Evolutionary conservation across 2,888 invertebrate genomes (phyloP).

Genomic region (Orthonevra nobilis): DNA sequence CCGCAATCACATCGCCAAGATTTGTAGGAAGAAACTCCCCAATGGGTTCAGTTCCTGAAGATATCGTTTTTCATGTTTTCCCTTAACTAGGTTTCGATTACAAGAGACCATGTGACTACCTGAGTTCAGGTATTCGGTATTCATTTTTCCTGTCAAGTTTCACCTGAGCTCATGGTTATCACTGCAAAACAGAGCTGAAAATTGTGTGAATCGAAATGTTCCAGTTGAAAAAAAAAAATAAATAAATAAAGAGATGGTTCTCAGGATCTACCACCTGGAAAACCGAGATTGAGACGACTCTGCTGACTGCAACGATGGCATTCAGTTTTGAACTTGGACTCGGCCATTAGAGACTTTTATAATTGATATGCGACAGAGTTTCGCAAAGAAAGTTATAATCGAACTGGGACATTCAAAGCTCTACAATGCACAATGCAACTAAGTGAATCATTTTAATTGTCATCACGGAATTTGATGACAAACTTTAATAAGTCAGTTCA

Average conservation of each 20-base stretch:
- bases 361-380: slow-evolving; percentile 19
- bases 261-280: slow-evolving; percentile 5
- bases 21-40: slow-evolving; percentile 15
- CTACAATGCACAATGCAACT: neutral
- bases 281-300: slow-evolving; percentile 7
- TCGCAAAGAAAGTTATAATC: neutral
- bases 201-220: slow-evolving; percentile 6
- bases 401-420: neutral
- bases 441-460: slow-evolving; percentile 1
- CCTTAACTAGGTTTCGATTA: slow-evolving; percentile 46
- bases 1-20: slow-evolving; percentile 5
- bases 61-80: slow-evolving; percentile 58
- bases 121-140: neutral
- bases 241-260: neutral
- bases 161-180: neutral
- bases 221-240: too few species aligned
- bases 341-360: slow-evolving; percentile 2
- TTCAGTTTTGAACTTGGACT: slow-evolving; percentile 4
- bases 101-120: slow-evolving; percentile 18
- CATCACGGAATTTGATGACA: neutral
- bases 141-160: neutral
- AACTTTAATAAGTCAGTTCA: too few species aligned
- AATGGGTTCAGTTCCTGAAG: slow-evolving; percentile 17
- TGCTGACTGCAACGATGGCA: too few species aligned
- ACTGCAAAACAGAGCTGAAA: slow-evolving; percentile 1